phyloP scores from a whole-genome alignment of 2,113 vertebrate genomes.

The Lepus americanus region DNA sequence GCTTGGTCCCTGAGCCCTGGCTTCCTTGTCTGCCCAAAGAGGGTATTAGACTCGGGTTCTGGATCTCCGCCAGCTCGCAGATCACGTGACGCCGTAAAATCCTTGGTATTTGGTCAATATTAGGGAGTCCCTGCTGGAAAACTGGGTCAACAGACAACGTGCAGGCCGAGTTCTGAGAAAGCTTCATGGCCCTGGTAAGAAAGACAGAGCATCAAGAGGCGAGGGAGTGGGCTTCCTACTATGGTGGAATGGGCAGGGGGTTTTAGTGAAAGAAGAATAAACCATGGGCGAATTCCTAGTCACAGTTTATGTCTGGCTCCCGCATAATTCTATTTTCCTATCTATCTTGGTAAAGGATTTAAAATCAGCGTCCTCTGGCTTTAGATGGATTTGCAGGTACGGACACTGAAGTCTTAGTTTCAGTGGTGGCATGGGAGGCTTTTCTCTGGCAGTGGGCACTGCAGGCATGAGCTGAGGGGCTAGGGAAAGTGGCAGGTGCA shows the following conservation, averaged over 20 bases:
- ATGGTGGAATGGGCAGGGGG: neutral
- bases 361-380: neutral
- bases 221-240: neutral
- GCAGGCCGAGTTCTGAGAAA: neutral
- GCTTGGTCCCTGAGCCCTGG: neutral
- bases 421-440: neutral
- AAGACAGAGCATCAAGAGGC: neutral
- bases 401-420: neutral
- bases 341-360: neutral
- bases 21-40: neutral
- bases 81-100: neutral
- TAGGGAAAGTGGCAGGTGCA: accelerated
- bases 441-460: neutral
- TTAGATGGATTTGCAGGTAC: neutral
- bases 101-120: neutral
- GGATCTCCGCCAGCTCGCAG: neutral
- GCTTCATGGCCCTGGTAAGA: neutral
- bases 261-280: conserved; percentile 7
- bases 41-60: neutral
- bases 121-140: neutral
- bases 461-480: neutral
- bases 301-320: neutral
- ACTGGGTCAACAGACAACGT: neutral
- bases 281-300: neutral
- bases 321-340: neutral